Conservation (phyloP, 92 coral and sea anemone species). For the Siderastrea siderea region DNA sequence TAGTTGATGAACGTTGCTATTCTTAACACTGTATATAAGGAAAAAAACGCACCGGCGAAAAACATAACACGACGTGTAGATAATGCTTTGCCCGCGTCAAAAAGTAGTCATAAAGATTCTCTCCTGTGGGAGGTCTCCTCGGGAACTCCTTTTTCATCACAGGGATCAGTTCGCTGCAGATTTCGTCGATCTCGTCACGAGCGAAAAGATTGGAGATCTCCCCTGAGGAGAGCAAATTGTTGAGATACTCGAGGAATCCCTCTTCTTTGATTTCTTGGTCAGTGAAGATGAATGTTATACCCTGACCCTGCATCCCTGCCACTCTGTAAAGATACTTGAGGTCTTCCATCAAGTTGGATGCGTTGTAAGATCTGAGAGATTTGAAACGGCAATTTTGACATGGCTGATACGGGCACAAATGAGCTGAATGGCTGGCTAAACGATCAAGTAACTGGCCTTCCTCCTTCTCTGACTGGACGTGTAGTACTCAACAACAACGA, state of each 20-base stretch:
- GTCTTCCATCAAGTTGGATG: conserved; percentile 96
- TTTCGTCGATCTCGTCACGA: conserved; percentile 97
- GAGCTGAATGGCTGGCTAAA: background rate
- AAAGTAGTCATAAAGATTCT: conserved; percentile 95
- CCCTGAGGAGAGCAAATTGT: conserved; percentile 95
- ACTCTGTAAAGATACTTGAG: conserved; percentile 90
- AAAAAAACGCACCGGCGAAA: conserved; percentile 87
- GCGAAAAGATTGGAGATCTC: conserved; percentile 97
- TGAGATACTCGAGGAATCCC: conserved; percentile 93
- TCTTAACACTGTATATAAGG: too few species aligned
- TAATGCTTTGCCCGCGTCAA: conserved; percentile 96
- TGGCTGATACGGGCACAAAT: too few species aligned
- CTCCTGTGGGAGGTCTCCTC: conserved; percentile 98
- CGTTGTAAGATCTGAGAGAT: conserved; percentile 83
- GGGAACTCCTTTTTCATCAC: conserved; percentile 98
- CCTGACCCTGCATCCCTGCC: conserved; percentile 95
- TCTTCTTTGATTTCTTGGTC: conserved; percentile 98
- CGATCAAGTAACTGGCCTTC: too few species aligned
- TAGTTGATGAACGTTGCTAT: background rate
- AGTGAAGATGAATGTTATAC: conserved; percentile 95
- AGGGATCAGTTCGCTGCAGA: conserved; percentile 96
- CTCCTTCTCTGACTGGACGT: too few species aligned
- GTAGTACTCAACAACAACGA: too few species aligned
- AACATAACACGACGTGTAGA: conserved; percentile 92
- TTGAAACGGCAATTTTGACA: background rate